Percentiles rank a stretch among this genome's conserved stretches.
These are phyloP conservation scores for Euura lappo DNA, from an alignment of 1,140 invertebrate genomes.

Conservation along the genomic window DNA sequence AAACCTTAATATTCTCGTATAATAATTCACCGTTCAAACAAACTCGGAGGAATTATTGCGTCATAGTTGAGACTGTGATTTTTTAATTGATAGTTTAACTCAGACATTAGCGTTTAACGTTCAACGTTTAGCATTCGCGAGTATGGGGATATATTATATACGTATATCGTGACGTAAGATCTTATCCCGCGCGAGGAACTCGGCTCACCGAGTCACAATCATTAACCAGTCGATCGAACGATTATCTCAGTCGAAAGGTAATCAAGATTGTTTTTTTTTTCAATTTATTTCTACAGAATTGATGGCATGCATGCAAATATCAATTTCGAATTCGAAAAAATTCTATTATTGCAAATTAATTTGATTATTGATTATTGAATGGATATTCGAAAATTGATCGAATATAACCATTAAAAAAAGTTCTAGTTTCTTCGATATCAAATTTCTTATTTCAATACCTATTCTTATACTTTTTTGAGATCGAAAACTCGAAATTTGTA, in stretches of 20 bases:
- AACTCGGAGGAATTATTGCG: not conserved
- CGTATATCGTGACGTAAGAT: not conserved
- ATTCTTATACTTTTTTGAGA: no score
- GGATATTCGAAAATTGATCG: no score
- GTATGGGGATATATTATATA: not conserved
- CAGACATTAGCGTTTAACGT: not conserved
- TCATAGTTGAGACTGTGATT: not conserved
- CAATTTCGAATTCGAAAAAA: not conserved
- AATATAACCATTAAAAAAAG: no score
- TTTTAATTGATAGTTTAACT: slow-evolving; percentile 4
- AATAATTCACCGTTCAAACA: not conserved
- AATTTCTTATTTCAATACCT: no score
- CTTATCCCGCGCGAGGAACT: not conserved
- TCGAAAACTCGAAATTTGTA: no score
- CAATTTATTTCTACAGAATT: not conserved
- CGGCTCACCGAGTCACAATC: not conserved
- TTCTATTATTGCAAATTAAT: no score
- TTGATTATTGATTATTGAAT: no score
- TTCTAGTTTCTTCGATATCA: no score
- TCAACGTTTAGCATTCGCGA: not conserved
- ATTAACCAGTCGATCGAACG: not conserved
- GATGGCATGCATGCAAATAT: not conserved
- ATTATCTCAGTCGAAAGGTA: not conserved
- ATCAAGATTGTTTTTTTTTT: not conserved
- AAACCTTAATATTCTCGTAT: not conserved